Evolutionary conservation across 2,888 invertebrate species (phyloP).

Genomic region (Ethmia dodecea): DNA sequence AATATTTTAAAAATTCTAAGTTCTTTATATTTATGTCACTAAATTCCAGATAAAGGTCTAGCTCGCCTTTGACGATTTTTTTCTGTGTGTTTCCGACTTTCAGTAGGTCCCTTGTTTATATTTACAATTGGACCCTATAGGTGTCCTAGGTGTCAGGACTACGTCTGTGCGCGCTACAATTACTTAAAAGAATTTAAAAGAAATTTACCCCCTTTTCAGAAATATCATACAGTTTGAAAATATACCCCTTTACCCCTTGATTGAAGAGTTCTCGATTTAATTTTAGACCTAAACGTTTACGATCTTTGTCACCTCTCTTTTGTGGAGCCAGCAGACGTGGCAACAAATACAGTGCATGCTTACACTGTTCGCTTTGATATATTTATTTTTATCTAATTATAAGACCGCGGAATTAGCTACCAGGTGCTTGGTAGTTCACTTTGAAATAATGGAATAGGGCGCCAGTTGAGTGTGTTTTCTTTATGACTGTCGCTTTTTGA

Average conservation of each 20-base stretch:
- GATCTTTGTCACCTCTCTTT: slow-evolving; percentile 51
- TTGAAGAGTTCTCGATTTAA: slow-evolving; percentile 38
- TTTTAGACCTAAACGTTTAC: slow-evolving; percentile 50
- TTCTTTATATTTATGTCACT: too few relatives aligned
- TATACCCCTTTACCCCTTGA: slow-evolving; percentile 28
- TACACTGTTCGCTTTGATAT: slow-evolving; percentile 41
- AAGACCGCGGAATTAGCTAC: slow-evolving; percentile 17
- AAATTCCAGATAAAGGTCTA: too few relatives aligned
- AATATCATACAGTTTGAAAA: too few relatives aligned
- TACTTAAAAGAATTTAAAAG: too few relatives aligned
- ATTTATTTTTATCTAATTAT: slow-evolving; percentile 37
- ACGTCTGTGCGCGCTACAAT: too few relatives aligned
- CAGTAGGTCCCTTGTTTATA: too few relatives aligned
- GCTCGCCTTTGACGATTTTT: too few relatives aligned
- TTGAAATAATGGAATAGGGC: slow-evolving; percentile 4
- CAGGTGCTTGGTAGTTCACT: slow-evolving; percentile 5
- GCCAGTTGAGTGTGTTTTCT: slow-evolving; percentile 6
- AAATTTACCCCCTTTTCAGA: too few relatives aligned
- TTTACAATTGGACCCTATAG: too few relatives aligned
- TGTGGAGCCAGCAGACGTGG: slow-evolving; percentile 28
- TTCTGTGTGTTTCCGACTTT: too few relatives aligned
- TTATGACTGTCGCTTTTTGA: neutral
- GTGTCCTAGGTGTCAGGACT: too few relatives aligned
- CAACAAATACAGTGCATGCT: slow-evolving; percentile 22
- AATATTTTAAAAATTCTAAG: too few relatives aligned